phyloP scores from a whole-genome alignment of 2,888 invertebrate species.

The Slavum lentiscoides region DNA sequence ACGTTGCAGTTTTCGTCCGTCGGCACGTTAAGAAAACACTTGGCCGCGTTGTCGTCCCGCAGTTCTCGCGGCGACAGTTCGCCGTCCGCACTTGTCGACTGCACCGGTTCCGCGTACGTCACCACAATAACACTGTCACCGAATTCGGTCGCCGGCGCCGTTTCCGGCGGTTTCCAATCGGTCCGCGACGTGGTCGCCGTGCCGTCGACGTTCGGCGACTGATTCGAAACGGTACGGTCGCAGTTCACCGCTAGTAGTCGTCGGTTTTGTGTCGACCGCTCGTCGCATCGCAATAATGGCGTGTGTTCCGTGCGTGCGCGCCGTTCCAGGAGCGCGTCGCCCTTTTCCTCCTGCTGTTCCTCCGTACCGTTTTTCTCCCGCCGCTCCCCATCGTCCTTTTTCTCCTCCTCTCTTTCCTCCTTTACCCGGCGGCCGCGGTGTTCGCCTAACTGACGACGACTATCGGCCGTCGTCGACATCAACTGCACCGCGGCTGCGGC shows the following conservation, averaged over 20 bases:
- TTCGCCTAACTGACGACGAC: no score
- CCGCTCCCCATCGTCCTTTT: no score
- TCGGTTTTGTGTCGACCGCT: slow-evolving; percentile 38
- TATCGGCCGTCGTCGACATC: no score
- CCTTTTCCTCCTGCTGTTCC: not conserved
- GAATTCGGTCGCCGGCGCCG: no score
- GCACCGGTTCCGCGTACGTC: not conserved
- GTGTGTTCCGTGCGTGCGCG: slow-evolving; percentile 17
- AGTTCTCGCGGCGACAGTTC: not conserved
- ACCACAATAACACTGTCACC: not conserved
- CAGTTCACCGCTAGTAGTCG: not conserved
- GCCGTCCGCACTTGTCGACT: no score
- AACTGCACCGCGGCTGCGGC: no score
- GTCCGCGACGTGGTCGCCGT: not conserved
- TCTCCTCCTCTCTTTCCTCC: no score
- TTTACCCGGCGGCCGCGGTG: no score
- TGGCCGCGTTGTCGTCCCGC: not conserved
- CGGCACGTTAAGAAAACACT: not conserved
- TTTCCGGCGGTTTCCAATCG: not conserved
- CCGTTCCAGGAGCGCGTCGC: not conserved
- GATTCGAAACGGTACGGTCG: slow-evolving; percentile 40
- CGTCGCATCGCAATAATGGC: slow-evolving; percentile 26
- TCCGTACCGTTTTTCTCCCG: no score
- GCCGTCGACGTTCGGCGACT: slow-evolving; percentile 28
- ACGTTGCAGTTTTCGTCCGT: not conserved